These are phyloP conservation scores for Dascyllus trimaculatus DNA, from an alignment of 2,113 vertebrate species.

Conservation along the genomic window DNA sequence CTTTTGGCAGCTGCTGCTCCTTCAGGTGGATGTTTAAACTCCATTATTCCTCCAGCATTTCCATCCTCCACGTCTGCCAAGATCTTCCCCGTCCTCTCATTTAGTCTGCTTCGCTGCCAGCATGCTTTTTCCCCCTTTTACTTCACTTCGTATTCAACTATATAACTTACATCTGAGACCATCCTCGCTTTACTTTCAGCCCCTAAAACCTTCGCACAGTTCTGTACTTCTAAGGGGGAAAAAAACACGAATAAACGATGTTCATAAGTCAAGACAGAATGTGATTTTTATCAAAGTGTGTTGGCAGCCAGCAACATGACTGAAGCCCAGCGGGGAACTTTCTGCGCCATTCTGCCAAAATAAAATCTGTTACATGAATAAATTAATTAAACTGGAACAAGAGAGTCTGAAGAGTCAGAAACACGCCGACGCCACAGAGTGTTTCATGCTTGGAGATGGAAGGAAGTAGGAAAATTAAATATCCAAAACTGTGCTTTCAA, in stretches of 20 bases:
- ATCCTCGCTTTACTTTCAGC: not conserved
- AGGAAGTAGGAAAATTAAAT: too few relatives aligned
- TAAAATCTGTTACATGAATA: slow-evolving; percentile 32
- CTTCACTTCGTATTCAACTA: too few relatives aligned
- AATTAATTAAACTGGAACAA: slow-evolving; percentile 20
- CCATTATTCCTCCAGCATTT: too few relatives aligned
- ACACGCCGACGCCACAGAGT: not conserved
- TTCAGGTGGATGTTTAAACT: too few relatives aligned
- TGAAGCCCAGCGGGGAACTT: slow-evolving; percentile 7
- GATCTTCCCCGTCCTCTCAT: too few relatives aligned
- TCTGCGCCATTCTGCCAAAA: slow-evolving; percentile 19
- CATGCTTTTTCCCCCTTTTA: too few relatives aligned
- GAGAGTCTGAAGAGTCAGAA: not conserved
- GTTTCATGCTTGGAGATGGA: too few relatives aligned
- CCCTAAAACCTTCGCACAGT: not conserved
- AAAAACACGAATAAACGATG: not conserved
- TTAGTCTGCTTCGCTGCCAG: too few relatives aligned
- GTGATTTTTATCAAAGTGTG: slow-evolving; percentile 17
- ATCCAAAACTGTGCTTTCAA: too few relatives aligned
- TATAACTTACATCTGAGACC: not conserved
- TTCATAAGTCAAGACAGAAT: slow-evolving; percentile 5
- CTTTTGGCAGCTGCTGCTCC: too few relatives aligned
- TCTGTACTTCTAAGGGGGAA: not conserved
- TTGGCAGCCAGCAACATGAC: slow-evolving; percentile 2
- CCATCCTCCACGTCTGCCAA: too few relatives aligned